Conservation (phyloP, 2,113 vertebrate species). For the Castor canadensis region DNA sequence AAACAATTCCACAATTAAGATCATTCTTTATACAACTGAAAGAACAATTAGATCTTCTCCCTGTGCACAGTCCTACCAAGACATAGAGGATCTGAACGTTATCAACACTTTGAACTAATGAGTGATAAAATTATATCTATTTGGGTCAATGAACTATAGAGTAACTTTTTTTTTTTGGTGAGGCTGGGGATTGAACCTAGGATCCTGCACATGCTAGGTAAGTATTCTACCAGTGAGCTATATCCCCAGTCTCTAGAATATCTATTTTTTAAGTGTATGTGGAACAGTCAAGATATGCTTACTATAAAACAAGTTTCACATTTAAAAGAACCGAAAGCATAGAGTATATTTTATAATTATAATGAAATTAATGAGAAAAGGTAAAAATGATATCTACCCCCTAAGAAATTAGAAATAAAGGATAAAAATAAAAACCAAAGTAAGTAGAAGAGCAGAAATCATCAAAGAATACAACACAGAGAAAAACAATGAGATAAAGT, state of each 20-base stretch:
- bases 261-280: background rate
- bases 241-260: too few relatives aligned
- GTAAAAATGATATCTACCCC: background rate
- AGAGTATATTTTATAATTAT: background rate
- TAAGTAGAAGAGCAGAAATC: background rate
- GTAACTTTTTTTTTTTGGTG: background rate
- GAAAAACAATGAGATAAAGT: background rate
- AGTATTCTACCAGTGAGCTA: background rate
- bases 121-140: background rate
- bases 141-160: background rate
- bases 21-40: background rate
- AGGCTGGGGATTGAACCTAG: background rate
- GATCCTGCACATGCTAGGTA: too few relatives aligned
- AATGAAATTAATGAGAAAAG: background rate
- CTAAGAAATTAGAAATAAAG: background rate
- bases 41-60: background rate
- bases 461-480: background rate
- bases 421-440: conserved; percentile 24
- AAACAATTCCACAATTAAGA: background rate
- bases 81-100: background rate
- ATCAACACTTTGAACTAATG: background rate
- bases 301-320: background rate
- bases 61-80: background rate
- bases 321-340: background rate
- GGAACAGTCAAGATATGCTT: background rate